A percentile compares a stretch with the other conserved stretches of the same genome.
Evolutionary conservation across 1,140 invertebrate species (phyloP).

Genomic region (Cyrtorhinus lividipennis): DNA sequence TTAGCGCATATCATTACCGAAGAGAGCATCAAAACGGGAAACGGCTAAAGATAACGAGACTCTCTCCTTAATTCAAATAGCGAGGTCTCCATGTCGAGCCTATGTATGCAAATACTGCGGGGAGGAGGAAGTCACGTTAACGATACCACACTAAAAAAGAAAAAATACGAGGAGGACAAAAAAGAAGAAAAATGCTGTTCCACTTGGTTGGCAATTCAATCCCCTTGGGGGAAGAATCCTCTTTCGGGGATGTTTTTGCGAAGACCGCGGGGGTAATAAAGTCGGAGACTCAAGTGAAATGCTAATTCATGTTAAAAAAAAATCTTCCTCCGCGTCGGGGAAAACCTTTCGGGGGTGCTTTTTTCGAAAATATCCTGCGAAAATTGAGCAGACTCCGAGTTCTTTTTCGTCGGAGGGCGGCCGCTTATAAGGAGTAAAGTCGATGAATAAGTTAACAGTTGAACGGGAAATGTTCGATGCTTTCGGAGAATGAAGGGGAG

Average conservation of each 20-base stretch:
- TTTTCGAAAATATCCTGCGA: too few species aligned
- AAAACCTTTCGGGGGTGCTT: too few species aligned
- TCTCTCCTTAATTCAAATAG: neutral
- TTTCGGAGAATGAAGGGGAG: too few species aligned
- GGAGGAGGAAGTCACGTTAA: neutral
- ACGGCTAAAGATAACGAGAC: neutral
- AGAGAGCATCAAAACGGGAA: neutral
- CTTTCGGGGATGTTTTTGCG: conserved; percentile 5
- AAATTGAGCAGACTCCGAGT: too few species aligned
- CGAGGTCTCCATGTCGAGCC: conserved; percentile 2
- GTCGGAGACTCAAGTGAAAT: neutral
- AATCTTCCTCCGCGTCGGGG: too few species aligned
- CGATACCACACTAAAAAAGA: neutral
- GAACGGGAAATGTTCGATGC: too few species aligned
- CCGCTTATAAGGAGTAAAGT: too few species aligned
- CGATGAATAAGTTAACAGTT: too few species aligned
- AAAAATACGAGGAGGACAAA: too few species aligned
- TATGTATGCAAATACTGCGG: conserved; percentile 1
- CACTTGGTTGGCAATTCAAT: conserved; percentile 9
- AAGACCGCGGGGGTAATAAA: conserved; percentile 1
- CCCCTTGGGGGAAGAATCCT: neutral
- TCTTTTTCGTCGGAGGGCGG: too few species aligned
- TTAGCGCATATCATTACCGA: conserved; percentile 3
- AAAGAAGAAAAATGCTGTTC: neutral
- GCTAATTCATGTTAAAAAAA: conserved; percentile 5